Evolutionary conservation across 92 coral and sea anemone genomes (phyloP), one percentile per base, ranked within the genome.

Genomic region (Palythoa caribaeorum): DNA sequence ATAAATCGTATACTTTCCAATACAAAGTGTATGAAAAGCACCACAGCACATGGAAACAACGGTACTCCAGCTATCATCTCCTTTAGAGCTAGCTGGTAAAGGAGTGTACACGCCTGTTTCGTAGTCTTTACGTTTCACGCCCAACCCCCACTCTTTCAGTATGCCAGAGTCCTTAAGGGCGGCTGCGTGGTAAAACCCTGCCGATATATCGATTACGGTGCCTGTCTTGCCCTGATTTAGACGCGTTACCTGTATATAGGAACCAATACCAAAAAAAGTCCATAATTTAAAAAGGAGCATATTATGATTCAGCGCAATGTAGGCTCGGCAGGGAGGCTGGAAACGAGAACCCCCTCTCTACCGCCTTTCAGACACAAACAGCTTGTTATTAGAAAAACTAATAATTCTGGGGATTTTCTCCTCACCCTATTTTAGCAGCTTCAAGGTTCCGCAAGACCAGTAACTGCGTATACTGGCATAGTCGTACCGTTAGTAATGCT

Each of bases 41-140:
- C 96, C 96, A 80, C 96, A 94, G 12, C 93, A 87, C 72, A 94
- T 65, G 4, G 91, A 77, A 16, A 37, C 89, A 54, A 94, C 96
- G 2, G 40, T 77, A 55, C 83, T 65, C 3, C 40, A 72, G 76
- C 92, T 60, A 35, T 85, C 39, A 8, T 71, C 87, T 81, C 71
- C 88, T 50, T 21, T 83, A 66, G 95, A 92, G 38, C 78, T 76
- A 10, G 36, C 20, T 21, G 84, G 84, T 65, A 79, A 62, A 9
- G 84, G 73, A 36, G 84, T 59, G 52, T 6, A 79, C 11, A 55
- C 66, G 10, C 70, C 83, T 21, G 85, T 83, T 0, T 65, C 71
- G 68, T 77, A 73, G 40, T 86, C 60, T 37, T 79, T 9, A n/a
- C 71, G 84, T 57, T 79, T 62, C 21, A 79, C 84, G 3, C 84